Conservation (phyloP, 1,140 invertebrate species). For the Neodiprion virginianus region DNA sequence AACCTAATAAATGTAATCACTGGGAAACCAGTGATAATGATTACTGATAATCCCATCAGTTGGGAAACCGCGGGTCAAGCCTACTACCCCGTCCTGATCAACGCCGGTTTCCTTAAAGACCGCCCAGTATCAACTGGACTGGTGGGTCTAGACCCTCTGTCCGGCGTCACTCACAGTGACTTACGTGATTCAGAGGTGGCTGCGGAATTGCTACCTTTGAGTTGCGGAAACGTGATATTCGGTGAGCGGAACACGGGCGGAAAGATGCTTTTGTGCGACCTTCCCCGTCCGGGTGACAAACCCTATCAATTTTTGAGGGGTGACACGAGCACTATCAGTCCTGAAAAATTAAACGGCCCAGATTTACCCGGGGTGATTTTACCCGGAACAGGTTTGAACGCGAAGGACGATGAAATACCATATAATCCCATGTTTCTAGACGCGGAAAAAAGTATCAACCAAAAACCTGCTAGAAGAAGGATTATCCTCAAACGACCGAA, state of each 20-base stretch:
- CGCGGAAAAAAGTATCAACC: too few species aligned
- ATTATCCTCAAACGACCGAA: too few species aligned
- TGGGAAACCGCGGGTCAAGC: not conserved
- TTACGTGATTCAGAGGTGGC: not conserved
- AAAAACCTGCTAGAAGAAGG: too few species aligned
- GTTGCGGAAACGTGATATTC: not conserved
- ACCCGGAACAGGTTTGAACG: too few species aligned
- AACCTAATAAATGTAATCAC: not conserved
- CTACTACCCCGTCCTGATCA: not conserved
- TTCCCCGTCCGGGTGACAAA: not conserved
- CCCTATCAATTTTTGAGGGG: not conserved
- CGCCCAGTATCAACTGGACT: not conserved
- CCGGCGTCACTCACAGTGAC: not conserved
- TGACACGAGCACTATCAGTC: not conserved
- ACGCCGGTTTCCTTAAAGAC: not conserved
- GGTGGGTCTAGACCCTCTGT: not conserved
- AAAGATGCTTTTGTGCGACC: not conserved
- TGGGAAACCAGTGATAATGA: not conserved
- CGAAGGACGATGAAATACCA: too few species aligned
- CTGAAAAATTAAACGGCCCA: not conserved
- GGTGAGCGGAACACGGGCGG: not conserved
- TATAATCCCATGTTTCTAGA: too few species aligned
- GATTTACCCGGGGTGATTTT: too few species aligned
- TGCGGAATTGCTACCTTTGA: not conserved
- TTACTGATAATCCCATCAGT: too few species aligned